Evolutionary conservation across 1,140 invertebrate species (phyloP).

Genomic region (Heliconius nattereri): DNA sequence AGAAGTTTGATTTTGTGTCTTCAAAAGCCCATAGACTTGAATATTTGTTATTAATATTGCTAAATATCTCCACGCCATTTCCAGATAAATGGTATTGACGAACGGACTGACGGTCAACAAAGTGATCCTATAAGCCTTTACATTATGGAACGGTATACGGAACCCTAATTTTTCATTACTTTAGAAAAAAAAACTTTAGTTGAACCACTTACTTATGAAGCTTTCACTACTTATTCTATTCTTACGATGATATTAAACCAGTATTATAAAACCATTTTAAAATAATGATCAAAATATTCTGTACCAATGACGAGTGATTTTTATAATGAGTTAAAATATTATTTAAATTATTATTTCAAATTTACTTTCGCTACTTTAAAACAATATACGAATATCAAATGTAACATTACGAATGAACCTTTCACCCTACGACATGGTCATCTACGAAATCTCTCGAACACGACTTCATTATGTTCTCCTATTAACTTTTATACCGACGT

Average conservation of each 20-base stretch:
- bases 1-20: too few relatives aligned
- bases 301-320: not conserved
- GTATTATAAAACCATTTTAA: not conserved
- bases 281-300: not conserved
- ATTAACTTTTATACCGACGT: conserved; percentile 30
- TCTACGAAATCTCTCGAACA: conserved; percentile 24
- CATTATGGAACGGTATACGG: too few relatives aligned
- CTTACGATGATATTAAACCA: not conserved
- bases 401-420: conserved; percentile 13
- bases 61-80: too few relatives aligned
- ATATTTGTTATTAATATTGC: too few relatives aligned
- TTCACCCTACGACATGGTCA: conserved; percentile 23
- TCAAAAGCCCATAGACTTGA: too few relatives aligned
- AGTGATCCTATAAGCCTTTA: too few relatives aligned
- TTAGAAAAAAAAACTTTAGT: not conserved
- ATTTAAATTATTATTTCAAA: conserved; percentile 3
- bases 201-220: not conserved
- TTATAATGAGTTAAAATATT: not conserved
- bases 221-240: not conserved
- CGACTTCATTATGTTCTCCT: conserved; percentile 26
- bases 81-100: too few relatives aligned
- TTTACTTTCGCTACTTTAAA: conserved; percentile 16
- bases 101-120: too few relatives aligned
- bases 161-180: not conserved
- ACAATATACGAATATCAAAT: conserved; percentile 2